These are phyloP conservation scores for Leptinotarsa lineolata DNA, from an alignment of 1,140 invertebrate species.

Conservation along the genomic window DNA sequence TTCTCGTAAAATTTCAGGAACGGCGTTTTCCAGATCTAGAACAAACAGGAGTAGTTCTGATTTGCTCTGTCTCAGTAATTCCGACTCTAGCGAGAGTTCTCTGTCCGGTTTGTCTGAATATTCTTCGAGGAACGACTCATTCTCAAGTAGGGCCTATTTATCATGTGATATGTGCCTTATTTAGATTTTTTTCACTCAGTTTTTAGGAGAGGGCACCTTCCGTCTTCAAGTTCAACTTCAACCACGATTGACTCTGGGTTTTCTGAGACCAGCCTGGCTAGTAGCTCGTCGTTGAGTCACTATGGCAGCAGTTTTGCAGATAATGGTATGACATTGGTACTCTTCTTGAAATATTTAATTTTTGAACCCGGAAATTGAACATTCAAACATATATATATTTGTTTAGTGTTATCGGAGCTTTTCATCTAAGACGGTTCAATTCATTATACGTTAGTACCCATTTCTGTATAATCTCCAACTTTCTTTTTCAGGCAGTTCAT, in stretches of 20 bases:
- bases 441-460: no score
- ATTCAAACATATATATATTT: no score
- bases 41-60: not conserved
- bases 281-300: slow-evolving; percentile 7
- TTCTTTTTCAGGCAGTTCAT: no score
- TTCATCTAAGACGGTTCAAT: no score
- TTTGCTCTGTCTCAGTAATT: not conserved
- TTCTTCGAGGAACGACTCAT: not conserved
- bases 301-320: not conserved
- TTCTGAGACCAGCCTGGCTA: slow-evolving; percentile 11
- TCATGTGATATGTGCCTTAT: not conserved
- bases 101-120: not conserved
- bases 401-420: no score
- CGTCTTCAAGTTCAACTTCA: not conserved
- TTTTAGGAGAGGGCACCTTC: not conserved
- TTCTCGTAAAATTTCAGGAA: not conserved
- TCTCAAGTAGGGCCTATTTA: not conserved
- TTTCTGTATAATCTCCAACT: no score
- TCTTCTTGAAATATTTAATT: no score
- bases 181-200: not conserved
- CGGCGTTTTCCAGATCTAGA: not conserved
- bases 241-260: slow-evolving; percentile 25
- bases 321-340: not conserved
- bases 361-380: no score
- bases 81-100: not conserved